Evolutionary conservation across 2,797 vertebrate species (phyloP).

Genomic region (Thalassophryne amazonica): DNA sequence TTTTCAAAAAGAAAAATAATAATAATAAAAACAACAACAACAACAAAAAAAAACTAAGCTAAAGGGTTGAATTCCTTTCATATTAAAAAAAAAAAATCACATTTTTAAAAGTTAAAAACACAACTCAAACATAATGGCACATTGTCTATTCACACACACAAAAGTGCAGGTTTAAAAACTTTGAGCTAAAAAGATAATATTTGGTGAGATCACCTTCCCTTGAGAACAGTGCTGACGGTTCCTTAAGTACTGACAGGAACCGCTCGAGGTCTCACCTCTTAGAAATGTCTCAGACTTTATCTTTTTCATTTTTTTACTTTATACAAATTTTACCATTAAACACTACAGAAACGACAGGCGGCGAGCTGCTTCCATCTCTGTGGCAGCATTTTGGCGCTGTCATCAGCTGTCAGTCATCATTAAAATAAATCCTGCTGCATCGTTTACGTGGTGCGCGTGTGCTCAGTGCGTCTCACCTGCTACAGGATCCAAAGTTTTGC

Average conservation of each 20-base stretch:
- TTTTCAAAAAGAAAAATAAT: constrained; percentile 1
- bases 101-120: constrained; percentile 23
- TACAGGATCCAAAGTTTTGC: constrained; percentile 14
- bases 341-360: constrained; percentile 21
- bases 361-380: constrained; percentile 20
- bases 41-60: too few species aligned
- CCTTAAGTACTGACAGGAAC: constrained; percentile 68
- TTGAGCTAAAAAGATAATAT: too few species aligned
- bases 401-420: background rate
- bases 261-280: constrained; percentile 63
- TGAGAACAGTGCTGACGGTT: constrained; percentile 11
- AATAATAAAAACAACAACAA: too few species aligned
- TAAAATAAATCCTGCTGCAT: background rate
- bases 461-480: constrained; percentile 42
- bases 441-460: background rate
- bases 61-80: constrained; percentile 12
- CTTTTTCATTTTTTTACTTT: constrained; percentile 26
- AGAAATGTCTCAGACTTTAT: constrained; percentile 37
- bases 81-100: constrained; percentile 18
- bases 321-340: constrained; percentile 73
- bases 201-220: constrained; percentile 10
- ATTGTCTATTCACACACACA: constrained; percentile 28
- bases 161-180: constrained; percentile 32
- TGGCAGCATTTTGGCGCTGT: background rate
- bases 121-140: constrained; percentile 59